These are phyloP conservation scores for Dione juno DNA, from an alignment of 2,888 invertebrate genomes.

Conservation along the genomic window DNA sequence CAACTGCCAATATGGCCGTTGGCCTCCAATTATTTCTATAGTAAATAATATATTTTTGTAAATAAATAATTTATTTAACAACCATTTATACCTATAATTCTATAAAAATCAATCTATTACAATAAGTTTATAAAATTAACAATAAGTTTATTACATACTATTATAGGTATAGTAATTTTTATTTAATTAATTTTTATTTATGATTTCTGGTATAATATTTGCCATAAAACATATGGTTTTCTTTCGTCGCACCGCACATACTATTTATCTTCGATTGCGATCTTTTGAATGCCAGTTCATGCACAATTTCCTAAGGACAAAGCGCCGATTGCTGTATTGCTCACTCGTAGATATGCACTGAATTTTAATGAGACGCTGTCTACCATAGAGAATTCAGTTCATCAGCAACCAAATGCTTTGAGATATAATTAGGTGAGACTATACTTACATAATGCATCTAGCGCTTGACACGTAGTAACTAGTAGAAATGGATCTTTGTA, in stretches of 20 bases:
- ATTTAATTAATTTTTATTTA: too few species aligned
- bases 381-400: constrained; percentile 3
- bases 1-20: too few species aligned
- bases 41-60: too few species aligned
- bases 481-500: neutral
- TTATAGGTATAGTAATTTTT: too few species aligned
- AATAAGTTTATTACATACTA: too few species aligned
- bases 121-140: too few species aligned
- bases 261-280: constrained; percentile 39
- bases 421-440: constrained; percentile 10
- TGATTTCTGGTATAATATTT: constrained; percentile 7
- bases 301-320: constrained; percentile 46
- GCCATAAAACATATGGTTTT: constrained; percentile 22
- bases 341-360: constrained; percentile 38
- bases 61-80: too few species aligned
- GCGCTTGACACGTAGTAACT: neutral
- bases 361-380: constrained; percentile 39
- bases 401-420: constrained; percentile 14
- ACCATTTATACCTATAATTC: too few species aligned
- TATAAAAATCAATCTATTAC: too few species aligned
- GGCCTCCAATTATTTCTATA: too few species aligned
- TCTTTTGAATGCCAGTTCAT: constrained; percentile 40
- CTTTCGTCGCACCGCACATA: constrained; percentile 36
- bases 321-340: constrained; percentile 40
- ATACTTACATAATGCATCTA: neutral